Base-by-base conservation (phyloP, 2,113 vertebrate genomes). In the Saccopteryx leptura region DNA sequence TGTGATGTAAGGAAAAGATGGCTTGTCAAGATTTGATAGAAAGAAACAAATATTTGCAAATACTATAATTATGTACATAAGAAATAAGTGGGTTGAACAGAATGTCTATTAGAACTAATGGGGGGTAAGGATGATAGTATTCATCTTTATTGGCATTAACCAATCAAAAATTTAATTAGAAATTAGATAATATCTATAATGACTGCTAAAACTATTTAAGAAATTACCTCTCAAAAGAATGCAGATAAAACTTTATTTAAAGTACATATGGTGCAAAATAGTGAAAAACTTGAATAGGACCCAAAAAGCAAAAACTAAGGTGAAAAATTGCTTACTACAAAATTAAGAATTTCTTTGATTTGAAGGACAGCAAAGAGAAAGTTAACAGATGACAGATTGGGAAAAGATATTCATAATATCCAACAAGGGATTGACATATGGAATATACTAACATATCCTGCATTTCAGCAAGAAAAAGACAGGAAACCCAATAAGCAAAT, bases 141-240 rank as follows among this genome's bases (percentile, higher is more conserved):
- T 68, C 10, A 11, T 56, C 26, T 69, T 71, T 80, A 93, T n/a
- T 78, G 63, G 18, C 19, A 65, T 56, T 56, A 66, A 33, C 33
- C 48, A 93, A 78, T 39, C 52, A 74, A 74, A 88, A 88, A 88
- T 88, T 31, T 82, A 82, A 66, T 31, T 82, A 68, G 33, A 88
- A 65, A 74, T 93, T 66, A 93, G 50, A 48, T n/a, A 48, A n/a
- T 75, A 58, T 48, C 58, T 65, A 54, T 5, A 68, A 23, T 39
- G 71, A 31, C 23, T 52, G 17, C 63, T 54, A 56, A 92, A 92
- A 74, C n/a, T 92, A 26, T 88, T 50, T 72, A 69, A 58, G 75
- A 61, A 71, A 31, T 63, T 68, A 33, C 11, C 46, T 72, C 18
- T 80, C 84, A 93, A 88, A 88, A 68, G 50, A 80, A 63, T 72